These are phyloP conservation scores for Hypena proboscidalis DNA, from an alignment of 2,888 invertebrate genomes.

Conservation along the genomic window DNA sequence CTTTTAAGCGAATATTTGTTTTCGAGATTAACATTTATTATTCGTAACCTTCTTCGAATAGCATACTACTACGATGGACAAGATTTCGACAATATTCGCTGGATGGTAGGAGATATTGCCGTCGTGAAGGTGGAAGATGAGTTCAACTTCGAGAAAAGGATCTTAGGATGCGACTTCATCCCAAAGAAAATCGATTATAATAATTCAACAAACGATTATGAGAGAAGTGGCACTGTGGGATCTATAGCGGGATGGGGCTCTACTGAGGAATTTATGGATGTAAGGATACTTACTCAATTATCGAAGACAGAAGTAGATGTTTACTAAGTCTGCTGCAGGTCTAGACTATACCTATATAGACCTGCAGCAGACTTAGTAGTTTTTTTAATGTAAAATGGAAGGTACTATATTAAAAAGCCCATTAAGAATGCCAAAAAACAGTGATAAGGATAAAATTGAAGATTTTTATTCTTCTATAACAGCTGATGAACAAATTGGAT, in stretches of 20 bases:
- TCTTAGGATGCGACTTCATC: conserved; percentile 69
- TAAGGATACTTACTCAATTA: conserved; percentile 46
- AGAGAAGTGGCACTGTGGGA: conserved; percentile 49
- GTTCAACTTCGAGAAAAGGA: conserved; percentile 65
- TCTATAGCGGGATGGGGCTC: conserved; percentile 74
- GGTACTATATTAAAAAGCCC: no score
- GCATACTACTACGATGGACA: conserved; percentile 70
- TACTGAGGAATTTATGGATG: conserved; percentile 51
- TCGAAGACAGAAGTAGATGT: no score
- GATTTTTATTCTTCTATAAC: no score
- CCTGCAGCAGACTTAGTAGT: no score
- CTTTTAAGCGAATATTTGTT: no score
- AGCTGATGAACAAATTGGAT: no score
- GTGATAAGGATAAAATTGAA: no score
- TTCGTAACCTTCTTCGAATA: conserved; percentile 35
- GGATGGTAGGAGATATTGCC: conserved; percentile 76
- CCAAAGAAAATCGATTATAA: conserved; percentile 65
- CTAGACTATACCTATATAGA: no score
- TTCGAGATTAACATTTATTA: no score
- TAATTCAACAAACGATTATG: conserved; percentile 53
- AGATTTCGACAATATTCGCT: conserved; percentile 69
- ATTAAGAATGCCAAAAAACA: no score
- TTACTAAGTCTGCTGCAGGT: no score
- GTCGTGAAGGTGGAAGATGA: conserved; percentile 70
- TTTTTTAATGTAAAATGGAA: no score